Base-by-base conservation (phyloP, 2,113 vertebrate species). In the Panthera leo region DNA sequence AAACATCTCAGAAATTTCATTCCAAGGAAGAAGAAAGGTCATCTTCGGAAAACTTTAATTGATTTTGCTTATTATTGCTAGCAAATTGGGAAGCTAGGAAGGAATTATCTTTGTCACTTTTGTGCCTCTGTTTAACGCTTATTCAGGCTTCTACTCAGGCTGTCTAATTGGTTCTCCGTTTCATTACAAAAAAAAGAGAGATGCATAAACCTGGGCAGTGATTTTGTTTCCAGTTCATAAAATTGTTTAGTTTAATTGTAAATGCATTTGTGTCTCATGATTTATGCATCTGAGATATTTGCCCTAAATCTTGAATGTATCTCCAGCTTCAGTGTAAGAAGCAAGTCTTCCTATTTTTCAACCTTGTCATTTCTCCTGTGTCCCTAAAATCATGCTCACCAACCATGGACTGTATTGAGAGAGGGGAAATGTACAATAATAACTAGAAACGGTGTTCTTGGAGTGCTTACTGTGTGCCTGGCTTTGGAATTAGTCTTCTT, bases 191-290 rank as follows among this genome's bases (percentile, higher is more conserved):
- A 23, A n/a, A 93, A 94, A 85, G 78, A 16, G 2, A 4, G 27
- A 27, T 65, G 16, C 25, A 94, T 89, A 96, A 97, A 95, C 55
- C 27, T 91, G 94, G 27, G 73, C 79, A 75, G 36, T 63, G 87
- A 65, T 79, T 95, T 97, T 95, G 75, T 87, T 96, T 97, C 90
- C 89, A 86, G 67, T 86, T 96, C 82, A 84, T 96, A 97, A 97
- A 94, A 91, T 93, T 89, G 23, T 48, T 97, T 92, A 97, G 42
- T 92, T 97, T 96, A 93, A 97, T 95, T 97, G 91, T 53, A 83
- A 89, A 92, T 91, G 61, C 34, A 94, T 93, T 97, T 83, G 25
- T 58, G 23, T 85, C 88, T 96, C 82, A 85, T 95, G 93, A 94
- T 45, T 90, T 94, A 89, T 45, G 21, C 18, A 65, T 93, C 55